Base-by-base conservation (phyloP, 1,140 invertebrate genomes). In the Listronotus oregonensis region DNA sequence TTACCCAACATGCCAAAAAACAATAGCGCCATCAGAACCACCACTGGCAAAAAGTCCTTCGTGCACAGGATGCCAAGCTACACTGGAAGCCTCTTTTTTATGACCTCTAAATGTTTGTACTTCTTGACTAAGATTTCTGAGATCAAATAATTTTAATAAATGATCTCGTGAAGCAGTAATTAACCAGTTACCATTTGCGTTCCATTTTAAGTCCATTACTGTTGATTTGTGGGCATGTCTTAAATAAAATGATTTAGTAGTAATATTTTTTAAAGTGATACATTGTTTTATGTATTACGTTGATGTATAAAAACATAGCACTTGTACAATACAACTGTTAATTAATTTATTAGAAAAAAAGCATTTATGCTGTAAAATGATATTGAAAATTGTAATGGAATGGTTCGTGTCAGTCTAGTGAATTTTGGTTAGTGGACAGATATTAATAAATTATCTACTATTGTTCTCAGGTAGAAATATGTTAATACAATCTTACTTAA, bases 161-260 rank as follows among this genome's bases (percentile, higher is more conserved):
- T 99, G 97, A 82, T 99, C 98, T 64, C 98, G 83, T 9, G 96
- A 98, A 0, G 96, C 97, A 10, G 97, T 99, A n/a, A 99, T 88
- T 39, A 99, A 80, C 97, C 98, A 99, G 80, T 99, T 99, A 1
- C 98, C 98, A 85, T 99, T 99, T 54, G 91, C 88, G 82, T 99
- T 99, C 97, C 97, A 99, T 79, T 96, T 94, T 4, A 99, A 85
- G 79, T 99, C 96, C 94, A 98, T 99, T 0, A 99, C 97, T 6
- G 98, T 99, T 50, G 93, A 96, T 81, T 99, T 99, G 81, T 99
- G 98, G 14, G 96, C 97, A 83, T 99, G 97, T 47, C 92, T 94
- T 72, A 80, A 27, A 27, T 27, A 27, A 27, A 1, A 27, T 5
- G 5, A 27, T 27, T 27, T 27, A 27, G 21, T 27, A 27, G 21